These are phyloP conservation scores for Leucoraja ocellata DNA, from an alignment of 2,797 vertebrate species.

Conservation along the genomic window DNA sequence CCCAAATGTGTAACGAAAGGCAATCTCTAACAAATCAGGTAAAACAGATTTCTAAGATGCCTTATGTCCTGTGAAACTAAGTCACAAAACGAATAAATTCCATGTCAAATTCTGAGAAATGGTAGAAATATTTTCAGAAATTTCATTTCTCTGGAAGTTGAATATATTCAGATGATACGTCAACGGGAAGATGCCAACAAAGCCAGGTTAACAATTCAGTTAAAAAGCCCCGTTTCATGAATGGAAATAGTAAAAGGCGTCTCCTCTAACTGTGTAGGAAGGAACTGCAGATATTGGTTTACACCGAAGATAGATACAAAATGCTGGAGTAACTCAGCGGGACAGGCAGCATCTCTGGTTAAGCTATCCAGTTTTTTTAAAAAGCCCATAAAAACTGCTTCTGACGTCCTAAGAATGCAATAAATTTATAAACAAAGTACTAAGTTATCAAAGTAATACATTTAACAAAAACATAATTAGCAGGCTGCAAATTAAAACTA, in stretches of 20 bases:
- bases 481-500: not conserved
- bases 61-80: not conserved
- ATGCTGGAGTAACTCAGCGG: too few species aligned
- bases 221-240: not conserved
- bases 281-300: too few species aligned
- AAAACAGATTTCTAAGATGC: not conserved
- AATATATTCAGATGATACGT: not conserved
- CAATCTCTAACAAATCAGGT: not conserved
- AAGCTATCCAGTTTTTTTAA: too few species aligned
- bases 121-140: not conserved
- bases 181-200: not conserved
- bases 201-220: not conserved
- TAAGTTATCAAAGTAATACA: not conserved
- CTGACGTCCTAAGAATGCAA: not conserved
- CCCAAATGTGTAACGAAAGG: not conserved
- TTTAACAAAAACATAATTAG: not conserved
- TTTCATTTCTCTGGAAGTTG: conserved; percentile 1
- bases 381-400: not conserved
- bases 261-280: not conserved
- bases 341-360: too few species aligned
- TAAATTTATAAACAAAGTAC: not conserved
- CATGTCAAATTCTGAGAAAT: conserved; percentile 22
- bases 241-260: too few species aligned
- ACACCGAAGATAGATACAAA: too few species aligned
- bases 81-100: not conserved